These are phyloP conservation scores for Tangara arthus DNA, from an alignment of 2,797 vertebrate genomes.

Conservation along the genomic window DNA sequence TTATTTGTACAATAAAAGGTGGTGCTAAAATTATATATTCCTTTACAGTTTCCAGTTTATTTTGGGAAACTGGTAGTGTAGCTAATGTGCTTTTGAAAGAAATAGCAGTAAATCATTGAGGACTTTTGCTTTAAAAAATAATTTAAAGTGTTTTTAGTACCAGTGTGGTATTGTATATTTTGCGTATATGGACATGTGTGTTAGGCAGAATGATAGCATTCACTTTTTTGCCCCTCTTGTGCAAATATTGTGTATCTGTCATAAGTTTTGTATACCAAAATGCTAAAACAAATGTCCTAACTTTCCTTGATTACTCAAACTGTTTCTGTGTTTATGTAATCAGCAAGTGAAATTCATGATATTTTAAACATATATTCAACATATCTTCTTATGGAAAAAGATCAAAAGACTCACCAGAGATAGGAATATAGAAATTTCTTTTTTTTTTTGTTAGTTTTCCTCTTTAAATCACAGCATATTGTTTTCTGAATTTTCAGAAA, in stretches of 20 bases:
- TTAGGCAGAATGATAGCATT: background rate
- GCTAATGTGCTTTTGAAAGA: background rate
- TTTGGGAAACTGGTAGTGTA: background rate
- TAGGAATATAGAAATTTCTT: background rate
- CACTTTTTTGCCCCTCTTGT: accelerated
- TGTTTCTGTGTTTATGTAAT: background rate
- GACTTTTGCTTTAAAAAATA: background rate
- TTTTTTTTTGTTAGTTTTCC: background rate
- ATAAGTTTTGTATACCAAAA: background rate
- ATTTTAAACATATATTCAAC: background rate
- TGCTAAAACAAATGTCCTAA: background rate
- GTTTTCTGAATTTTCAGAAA: background rate
- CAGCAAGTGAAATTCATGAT: background rate
- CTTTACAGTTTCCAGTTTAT: slow-evolving; percentile 10
- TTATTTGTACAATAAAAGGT: slow-evolving; percentile 46
- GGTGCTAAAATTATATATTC: slow-evolving; percentile 29
- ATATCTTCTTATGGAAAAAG: background rate
- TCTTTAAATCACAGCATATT: background rate
- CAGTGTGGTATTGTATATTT: background rate
- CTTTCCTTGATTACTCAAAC: background rate
- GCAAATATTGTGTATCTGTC: background rate
- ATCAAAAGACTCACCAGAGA: background rate
- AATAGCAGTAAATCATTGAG: background rate
- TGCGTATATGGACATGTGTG: background rate
- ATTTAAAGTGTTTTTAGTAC: background rate